These are phyloP conservation scores for Crotalus viridis DNA, from an alignment of 2,113 vertebrate genomes.

Conservation along the genomic window DNA sequence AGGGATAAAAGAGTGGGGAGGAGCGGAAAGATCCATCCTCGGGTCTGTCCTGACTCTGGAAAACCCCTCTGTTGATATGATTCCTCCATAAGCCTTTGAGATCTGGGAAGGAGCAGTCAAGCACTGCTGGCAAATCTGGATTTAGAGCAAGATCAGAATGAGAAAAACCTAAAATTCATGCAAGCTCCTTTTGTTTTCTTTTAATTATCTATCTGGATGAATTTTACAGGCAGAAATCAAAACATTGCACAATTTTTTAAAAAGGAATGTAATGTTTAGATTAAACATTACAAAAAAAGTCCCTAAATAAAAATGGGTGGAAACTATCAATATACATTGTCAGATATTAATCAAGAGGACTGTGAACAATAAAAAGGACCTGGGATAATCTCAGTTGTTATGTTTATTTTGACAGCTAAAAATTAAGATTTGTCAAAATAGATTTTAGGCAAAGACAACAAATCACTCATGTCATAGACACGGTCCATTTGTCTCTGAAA, in stretches of 20 bases:
- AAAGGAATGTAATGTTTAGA: background rate
- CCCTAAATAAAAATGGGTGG: background rate
- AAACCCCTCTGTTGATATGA: background rate
- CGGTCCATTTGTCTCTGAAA: background rate
- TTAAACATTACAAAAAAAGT: background rate
- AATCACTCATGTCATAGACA: background rate
- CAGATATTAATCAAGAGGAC: background rate
- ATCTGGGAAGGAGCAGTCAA: background rate
- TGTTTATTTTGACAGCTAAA: constrained; percentile 23
- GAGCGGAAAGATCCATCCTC: background rate
- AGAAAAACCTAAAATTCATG: background rate
- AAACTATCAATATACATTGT: background rate
- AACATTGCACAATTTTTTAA: background rate
- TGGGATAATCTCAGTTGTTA: background rate
- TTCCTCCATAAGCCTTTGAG: background rate
- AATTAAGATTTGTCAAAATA: background rate
- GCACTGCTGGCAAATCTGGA: no score
- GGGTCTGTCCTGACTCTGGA: background rate
- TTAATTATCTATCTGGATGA: no score
- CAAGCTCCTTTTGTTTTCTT: background rate
- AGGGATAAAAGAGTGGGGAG: background rate
- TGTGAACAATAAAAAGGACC: background rate
- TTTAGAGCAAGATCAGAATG: background rate
- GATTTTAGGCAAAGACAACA: background rate
- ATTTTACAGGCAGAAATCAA: no score